Evolutionary conservation across 2,797 vertebrate species (phyloP).

Genomic region (Petrocephalus sullivani): DNA sequence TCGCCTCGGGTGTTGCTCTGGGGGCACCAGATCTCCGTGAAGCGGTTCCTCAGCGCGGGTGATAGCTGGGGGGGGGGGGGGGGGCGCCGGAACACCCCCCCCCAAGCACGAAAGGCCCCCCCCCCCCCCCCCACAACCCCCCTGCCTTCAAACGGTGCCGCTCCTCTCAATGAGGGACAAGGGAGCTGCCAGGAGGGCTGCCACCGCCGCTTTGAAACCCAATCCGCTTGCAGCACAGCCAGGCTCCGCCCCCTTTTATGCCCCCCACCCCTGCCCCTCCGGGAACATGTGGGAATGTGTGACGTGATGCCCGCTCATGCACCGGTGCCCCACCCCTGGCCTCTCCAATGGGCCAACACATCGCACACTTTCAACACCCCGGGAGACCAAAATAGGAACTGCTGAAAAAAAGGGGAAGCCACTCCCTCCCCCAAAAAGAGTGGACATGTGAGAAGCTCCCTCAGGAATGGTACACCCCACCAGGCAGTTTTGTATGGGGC

Average conservation of each 20-base stretch:
- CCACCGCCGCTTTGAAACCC: constrained; percentile 46
- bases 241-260: constrained; percentile 14
- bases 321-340: neutral
- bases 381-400: neutral
- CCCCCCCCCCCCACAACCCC: too few species aligned
- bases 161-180: constrained; percentile 42
- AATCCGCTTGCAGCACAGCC: constrained; percentile 35
- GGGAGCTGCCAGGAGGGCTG: constrained; percentile 40
- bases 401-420: too few species aligned
- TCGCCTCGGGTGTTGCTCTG: constrained; percentile 77
- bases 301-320: neutral
- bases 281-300: neutral
- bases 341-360: neutral
- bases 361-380: neutral
- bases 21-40: constrained; percentile 97
- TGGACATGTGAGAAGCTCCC: neutral
- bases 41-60: constrained; percentile 89
- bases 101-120: too few species aligned
- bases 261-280: neutral
- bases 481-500: neutral
- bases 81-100: too few species aligned
- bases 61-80: constrained; percentile 70
- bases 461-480: neutral
- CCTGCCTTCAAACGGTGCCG: constrained; percentile 54
- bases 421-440: neutral